A percentile compares a stretch with the other conserved stretches of the same genome.
Evolutionary conservation across 2,113 vertebrate genomes (phyloP).

Genomic region (Macroglossus sobrinus): DNA sequence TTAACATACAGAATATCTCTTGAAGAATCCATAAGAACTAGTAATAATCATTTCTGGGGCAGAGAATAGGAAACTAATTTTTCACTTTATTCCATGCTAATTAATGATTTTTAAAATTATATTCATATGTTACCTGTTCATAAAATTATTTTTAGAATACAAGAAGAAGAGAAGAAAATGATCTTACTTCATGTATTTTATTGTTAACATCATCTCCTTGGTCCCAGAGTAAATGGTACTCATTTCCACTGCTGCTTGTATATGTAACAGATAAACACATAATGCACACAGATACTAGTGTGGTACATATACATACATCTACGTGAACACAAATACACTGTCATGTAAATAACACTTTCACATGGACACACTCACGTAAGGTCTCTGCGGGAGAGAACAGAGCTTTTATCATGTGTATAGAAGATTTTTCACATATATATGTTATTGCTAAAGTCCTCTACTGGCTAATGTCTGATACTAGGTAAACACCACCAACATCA

Average conservation of each 20-base stretch:
- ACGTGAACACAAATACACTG: not conserved
- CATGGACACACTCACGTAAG: fast-evolving
- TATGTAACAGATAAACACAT: not conserved
- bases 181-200: not conserved
- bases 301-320: not conserved
- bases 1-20: not conserved
- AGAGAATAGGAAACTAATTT: not conserved
- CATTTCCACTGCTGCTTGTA: not conserved
- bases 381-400: not conserved
- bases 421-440: not conserved
- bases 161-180: not conserved
- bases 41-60: not conserved
- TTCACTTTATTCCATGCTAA: not conserved
- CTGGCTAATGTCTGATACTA: not conserved
- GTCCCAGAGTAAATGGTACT: not conserved
- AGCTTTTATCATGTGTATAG: not conserved
- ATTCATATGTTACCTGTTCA: not conserved
- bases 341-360: not conserved
- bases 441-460: not conserved
- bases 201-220: not conserved
- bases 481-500: not conserved
- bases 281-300: not conserved
- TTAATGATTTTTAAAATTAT: not conserved
- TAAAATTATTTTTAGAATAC: slow-evolving; percentile 5
- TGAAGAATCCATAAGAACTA: not conserved